phyloP scores from a whole-genome alignment of 2,113 vertebrate species.

The Anarhynchus alexandrinus region DNA sequence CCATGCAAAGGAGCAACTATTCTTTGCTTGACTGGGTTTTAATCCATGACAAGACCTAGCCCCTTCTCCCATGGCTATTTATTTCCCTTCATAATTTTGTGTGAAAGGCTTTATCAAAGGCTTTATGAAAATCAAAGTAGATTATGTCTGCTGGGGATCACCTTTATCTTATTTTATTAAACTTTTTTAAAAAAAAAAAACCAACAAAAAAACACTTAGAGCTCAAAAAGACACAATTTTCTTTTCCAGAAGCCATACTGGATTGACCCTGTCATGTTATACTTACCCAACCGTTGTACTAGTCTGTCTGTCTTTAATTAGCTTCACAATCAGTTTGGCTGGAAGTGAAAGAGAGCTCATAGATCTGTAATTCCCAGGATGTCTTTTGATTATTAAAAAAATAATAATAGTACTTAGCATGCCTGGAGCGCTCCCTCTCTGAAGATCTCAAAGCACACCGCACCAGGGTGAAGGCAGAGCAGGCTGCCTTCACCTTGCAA shows the following conservation, averaged over 20 bases:
- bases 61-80: constrained; percentile 9
- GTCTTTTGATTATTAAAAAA: constrained; percentile 40
- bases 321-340: constrained; percentile 43
- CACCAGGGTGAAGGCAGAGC: background rate
- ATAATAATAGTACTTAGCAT: constrained; percentile 30
- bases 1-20: background rate
- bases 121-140: constrained; percentile 51
- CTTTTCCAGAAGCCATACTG: constrained; percentile 9
- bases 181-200: background rate
- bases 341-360: constrained; percentile 18
- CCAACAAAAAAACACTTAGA: background rate
- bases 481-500: background rate
- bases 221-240: constrained; percentile 5
- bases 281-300: background rate
- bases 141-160: constrained; percentile 37
- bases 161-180: constrained; percentile 59
- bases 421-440: background rate
- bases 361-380: constrained; percentile 40
- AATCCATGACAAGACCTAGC: background rate
- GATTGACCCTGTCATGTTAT: constrained; percentile 51
- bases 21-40: background rate
- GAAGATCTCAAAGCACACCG: background rate
- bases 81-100: constrained; percentile 38
- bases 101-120: constrained; percentile 46
- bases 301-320: constrained; percentile 50